These are phyloP conservation scores for Lanius ludovicianus DNA, from an alignment of 2,113 vertebrate species.

Conservation along the genomic window DNA sequence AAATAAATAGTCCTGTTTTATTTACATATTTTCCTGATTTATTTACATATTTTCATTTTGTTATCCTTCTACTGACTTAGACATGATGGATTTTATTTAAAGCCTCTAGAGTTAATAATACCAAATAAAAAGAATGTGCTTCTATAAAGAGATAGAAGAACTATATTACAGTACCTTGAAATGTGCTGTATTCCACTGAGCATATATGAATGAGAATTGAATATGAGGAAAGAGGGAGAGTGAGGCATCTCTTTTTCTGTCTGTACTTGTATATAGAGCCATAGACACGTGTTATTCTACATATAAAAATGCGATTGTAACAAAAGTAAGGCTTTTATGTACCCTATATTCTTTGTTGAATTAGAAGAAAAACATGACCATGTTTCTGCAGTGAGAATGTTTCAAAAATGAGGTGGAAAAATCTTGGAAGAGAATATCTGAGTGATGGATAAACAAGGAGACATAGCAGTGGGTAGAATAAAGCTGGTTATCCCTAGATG, in stretches of 20 bases:
- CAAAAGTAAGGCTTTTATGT: background rate
- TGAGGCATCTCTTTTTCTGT: background rate
- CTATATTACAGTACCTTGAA: background rate
- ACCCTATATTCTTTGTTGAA: background rate
- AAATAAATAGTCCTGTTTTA: background rate
- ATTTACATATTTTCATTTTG: constrained; percentile 37
- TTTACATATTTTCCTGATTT: constrained; percentile 31
- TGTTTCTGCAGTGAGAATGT: background rate
- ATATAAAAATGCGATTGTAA: background rate
- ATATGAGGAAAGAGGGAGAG: background rate
- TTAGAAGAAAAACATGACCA: background rate
- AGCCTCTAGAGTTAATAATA: background rate
- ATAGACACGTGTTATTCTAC: background rate
- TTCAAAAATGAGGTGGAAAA: background rate
- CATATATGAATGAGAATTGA: constrained; percentile 6
- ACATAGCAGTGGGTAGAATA: background rate
- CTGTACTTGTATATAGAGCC: background rate
- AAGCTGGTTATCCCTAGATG: background rate
- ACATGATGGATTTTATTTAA: background rate
- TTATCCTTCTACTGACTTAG: background rate
- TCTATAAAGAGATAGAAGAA: background rate
- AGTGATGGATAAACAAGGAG: background rate
- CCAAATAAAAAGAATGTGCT: background rate
- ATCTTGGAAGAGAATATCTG: background rate
- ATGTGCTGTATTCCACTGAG: background rate